Conservation (phyloP, 2,113 vertebrate genomes). For the Actenoides lindsayi region DNA sequence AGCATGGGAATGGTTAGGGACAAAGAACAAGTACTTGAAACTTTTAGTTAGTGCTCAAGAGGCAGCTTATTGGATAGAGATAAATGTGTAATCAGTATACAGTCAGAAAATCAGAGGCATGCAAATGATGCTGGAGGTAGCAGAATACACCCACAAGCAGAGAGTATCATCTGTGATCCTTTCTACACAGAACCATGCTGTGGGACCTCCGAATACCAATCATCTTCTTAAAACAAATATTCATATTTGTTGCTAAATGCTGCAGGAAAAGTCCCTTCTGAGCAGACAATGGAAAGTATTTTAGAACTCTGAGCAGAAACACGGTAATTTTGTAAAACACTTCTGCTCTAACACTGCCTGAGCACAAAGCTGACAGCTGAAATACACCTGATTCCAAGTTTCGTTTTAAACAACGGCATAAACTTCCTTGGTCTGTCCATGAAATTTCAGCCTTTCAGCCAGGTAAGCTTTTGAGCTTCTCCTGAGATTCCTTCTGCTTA, state of each 20-base stretch:
- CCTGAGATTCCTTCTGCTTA: neutral
- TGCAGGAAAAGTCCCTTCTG: neutral
- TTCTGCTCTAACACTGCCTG: neutral
- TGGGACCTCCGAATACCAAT: neutral
- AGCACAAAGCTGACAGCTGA: neutral
- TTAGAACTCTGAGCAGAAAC: neutral
- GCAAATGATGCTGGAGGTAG: fast-evolving
- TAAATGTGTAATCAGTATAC: too few species aligned
- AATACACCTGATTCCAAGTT: neutral
- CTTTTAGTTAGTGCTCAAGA: neutral
- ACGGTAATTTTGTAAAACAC: neutral
- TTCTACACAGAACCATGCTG: neutral
- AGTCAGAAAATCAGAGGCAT: neutral
- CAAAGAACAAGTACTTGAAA: neutral
- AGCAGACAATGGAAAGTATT: neutral
- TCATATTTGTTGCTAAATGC: neutral
- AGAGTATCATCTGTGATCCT: fast-evolving
- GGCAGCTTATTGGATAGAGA: neutral
- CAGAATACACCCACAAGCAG: neutral
- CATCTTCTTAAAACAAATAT: neutral
- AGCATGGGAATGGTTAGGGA: neutral
- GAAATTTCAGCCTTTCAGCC: neutral
- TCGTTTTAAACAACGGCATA: neutral
- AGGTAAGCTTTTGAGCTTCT: neutral
- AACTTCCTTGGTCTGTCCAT: neutral